These are phyloP conservation scores for Rhinoderma darwinii DNA, from an alignment of 2,113 vertebrate genomes.

Conservation along the genomic window DNA sequence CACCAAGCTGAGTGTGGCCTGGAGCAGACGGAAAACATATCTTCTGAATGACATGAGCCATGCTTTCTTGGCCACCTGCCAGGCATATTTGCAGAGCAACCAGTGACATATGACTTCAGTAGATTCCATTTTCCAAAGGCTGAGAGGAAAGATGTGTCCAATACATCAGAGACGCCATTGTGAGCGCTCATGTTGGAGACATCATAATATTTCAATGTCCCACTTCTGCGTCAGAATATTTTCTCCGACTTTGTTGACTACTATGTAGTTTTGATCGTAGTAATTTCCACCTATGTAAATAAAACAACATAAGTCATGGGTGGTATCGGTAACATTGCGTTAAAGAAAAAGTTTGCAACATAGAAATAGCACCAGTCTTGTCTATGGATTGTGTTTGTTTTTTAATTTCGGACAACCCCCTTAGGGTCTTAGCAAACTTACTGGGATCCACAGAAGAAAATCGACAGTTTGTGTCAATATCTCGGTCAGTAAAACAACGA, in stretches of 20 bases:
- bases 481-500: no score
- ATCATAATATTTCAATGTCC: constrained; percentile 79
- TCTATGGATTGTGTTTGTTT: no score
- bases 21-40: not conserved
- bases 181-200: not conserved
- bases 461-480: no score
- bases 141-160: not conserved
- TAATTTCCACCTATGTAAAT: constrained; percentile 74
- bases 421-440: no score
- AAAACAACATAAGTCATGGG: not conserved
- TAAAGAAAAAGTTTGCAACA: not conserved
- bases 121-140: constrained; percentile 27
- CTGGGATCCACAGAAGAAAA: no score
- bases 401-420: no score
- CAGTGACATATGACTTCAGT: constrained; percentile 65
- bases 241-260: constrained; percentile 70
- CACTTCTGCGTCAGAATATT: constrained; percentile 75
- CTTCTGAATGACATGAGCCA: not conserved
- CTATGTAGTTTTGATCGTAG: constrained; percentile 76
- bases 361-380: no score
- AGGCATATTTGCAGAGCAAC: constrained; percentile 50
- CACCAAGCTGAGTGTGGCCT: not conserved
- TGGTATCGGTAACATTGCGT: not conserved
- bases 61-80: not conserved
- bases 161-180: not conserved